Conservation (phyloP, 2,888 invertebrate genomes). For the Hyposoter dolosus region DNA sequence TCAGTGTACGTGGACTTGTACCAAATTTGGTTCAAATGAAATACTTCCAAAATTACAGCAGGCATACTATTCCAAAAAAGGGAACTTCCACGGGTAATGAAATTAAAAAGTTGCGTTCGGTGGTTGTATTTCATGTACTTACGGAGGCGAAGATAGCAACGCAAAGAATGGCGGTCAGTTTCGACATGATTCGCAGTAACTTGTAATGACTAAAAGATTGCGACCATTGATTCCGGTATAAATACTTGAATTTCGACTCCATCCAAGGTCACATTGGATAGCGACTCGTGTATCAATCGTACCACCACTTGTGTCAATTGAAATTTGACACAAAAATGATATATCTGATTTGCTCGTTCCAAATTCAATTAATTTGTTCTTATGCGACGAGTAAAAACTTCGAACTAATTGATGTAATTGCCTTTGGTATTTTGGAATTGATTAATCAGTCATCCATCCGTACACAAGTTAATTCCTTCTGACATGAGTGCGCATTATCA, state of each 20-base stretch:
- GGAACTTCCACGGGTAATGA: not conserved
- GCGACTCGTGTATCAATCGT: not conserved
- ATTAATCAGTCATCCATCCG: not conserved
- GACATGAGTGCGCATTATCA: not conserved
- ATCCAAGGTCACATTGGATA: not conserved
- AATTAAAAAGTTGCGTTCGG: not conserved
- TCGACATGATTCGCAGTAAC: slow-evolving; percentile 38
- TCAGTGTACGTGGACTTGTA: too few species aligned
- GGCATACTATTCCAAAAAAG: not conserved
- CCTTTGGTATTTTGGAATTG: not conserved
- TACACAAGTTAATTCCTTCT: not conserved
- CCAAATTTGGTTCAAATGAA: too few species aligned
- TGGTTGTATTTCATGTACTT: slow-evolving; percentile 6
- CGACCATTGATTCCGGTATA: slow-evolving; percentile 14
- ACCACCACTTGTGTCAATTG: slow-evolving; percentile 53
- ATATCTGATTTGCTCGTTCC: not conserved
- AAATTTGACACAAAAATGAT: slow-evolving; percentile 5
- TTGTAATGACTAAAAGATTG: not conserved
- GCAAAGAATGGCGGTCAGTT: slow-evolving; percentile 47
- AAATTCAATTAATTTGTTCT: not conserved
- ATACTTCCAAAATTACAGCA: too few species aligned
- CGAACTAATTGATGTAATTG: not conserved
- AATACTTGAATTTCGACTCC: slow-evolving; percentile 27
- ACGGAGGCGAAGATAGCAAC: slow-evolving; percentile 49
- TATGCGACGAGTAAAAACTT: not conserved